phyloP scores from a whole-genome alignment of 2,113 vertebrate genomes.

The Apodemus speciosus region DNA sequence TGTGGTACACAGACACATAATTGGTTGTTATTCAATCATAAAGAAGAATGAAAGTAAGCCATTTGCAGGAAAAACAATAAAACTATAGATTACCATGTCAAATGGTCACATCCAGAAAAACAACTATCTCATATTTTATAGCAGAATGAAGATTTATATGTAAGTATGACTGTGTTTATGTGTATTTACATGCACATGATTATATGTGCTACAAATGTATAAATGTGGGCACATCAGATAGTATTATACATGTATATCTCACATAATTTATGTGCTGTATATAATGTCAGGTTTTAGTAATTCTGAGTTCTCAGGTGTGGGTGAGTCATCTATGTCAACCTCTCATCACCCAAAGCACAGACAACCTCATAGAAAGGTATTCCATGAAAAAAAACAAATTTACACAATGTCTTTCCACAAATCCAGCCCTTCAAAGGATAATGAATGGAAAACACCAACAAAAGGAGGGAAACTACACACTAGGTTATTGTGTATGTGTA shows the following conservation, averaged over 20 bases:
- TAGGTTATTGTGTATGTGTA: neutral
- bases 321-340: neutral
- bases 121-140: neutral
- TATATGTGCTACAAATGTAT: neutral
- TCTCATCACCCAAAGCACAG: neutral
- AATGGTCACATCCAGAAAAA: neutral
- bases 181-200: too few species aligned
- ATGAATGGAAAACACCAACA: too few species aligned
- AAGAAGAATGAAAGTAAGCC: neutral
- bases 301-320: neutral
- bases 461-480: too few species aligned
- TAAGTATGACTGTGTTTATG: neutral
- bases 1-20: neutral
- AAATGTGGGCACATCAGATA: too few species aligned
- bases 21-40: neutral
- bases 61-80: neutral
- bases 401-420: too few species aligned
- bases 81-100: neutral
- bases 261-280: neutral
- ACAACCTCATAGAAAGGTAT: neutral
- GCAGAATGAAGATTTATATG: neutral
- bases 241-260: neutral
- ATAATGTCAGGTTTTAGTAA: neutral
- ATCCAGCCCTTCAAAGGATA: too few species aligned
- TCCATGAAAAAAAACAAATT: too few species aligned